Base-by-base conservation (phyloP, 1,140 invertebrate species). In the Stegodyphus dumicola region DNA sequence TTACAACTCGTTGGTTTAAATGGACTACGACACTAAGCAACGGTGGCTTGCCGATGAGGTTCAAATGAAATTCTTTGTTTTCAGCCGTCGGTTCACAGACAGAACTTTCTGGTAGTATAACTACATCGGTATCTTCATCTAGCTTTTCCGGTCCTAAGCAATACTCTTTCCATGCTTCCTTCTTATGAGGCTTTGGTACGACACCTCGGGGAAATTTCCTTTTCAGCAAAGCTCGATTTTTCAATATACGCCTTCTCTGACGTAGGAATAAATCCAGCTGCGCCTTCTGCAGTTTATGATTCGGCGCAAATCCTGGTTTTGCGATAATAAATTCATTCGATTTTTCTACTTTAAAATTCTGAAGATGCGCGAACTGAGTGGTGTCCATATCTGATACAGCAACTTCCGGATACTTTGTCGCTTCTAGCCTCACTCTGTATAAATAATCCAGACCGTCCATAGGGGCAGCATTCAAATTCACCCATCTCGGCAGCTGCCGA, bases 321-420 rank as follows among this genome's bases (percentile, higher is more conserved):
- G 80, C 80, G 15, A 3, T 9, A 33, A 76, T 69, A 56, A 84
- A 84, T 15, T 73, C 80, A 60, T 65, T 84, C 10, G 11, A 33
- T 9, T 52, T n/a, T n/a, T 84, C 80, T 2, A 90, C 87, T 85
- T 88, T 87, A 7, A 90, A 89, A 2, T 91, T 92, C 60, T 91
- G 91, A 77, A 90, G 88, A 76, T 89, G 90, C 10, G 91, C 87
- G 48, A 67, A 86, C 65, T 88, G 88, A 7, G 87, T 89, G 33
- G 89, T 88, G 86, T 92, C 91, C 54, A 93, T 89, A 54, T 91
- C 89, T 7, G 92, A 91, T 15, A 92, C 92, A 0, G 92, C 91
- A 54, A 93, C 89, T 84, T 76, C 66, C 0, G 92, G 91, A 87
- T 92, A 93, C 70, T 90, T 88, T 86, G 90, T 89, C n/a, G 92